Evolutionary conservation across 1,140 invertebrate genomes (phyloP).

Genomic region (Drosophila sechellia): DNA sequence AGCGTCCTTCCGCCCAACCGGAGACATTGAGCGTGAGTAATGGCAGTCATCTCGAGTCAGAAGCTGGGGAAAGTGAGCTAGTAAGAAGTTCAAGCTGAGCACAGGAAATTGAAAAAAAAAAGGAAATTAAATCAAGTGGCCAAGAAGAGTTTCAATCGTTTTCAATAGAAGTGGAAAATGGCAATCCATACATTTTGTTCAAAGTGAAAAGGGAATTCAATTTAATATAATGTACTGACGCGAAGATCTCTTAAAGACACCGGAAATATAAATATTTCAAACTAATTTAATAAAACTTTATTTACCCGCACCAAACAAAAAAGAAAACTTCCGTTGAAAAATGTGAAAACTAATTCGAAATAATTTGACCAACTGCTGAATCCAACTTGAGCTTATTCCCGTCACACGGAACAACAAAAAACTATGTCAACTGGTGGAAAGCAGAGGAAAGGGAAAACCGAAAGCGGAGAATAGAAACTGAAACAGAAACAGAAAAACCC

Average conservation of each 20-base stretch:
- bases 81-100: constrained; percentile 32
- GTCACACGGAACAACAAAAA: constrained; percentile 11
- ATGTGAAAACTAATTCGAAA: constrained; percentile 22
- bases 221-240: too few species aligned
- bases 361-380: constrained; percentile 4
- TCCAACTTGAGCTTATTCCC: constrained; percentile 9
- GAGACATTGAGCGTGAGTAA: constrained; percentile 45
- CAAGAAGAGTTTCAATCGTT: not conserved
- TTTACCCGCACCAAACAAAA: not conserved
- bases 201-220: too few species aligned
- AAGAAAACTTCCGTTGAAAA: not conserved
- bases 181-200: too few species aligned
- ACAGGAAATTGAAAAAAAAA: constrained; percentile 28
- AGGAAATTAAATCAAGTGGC: constrained; percentile 40
- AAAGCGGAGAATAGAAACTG: constrained; percentile 16
- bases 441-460: not conserved
- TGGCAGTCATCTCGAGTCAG: constrained; percentile 28
- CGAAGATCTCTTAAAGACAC: too few species aligned
- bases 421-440: constrained; percentile 24
- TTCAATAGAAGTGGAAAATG: constrained; percentile 1
- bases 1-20: not conserved
- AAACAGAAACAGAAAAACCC: constrained; percentile 21
- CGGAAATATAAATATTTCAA: not conserved
- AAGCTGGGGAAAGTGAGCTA: constrained; percentile 6
- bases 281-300: not conserved